Base-by-base conservation (phyloP, 1,140 invertebrate genomes). In the Hirudo medicinalis region DNA sequence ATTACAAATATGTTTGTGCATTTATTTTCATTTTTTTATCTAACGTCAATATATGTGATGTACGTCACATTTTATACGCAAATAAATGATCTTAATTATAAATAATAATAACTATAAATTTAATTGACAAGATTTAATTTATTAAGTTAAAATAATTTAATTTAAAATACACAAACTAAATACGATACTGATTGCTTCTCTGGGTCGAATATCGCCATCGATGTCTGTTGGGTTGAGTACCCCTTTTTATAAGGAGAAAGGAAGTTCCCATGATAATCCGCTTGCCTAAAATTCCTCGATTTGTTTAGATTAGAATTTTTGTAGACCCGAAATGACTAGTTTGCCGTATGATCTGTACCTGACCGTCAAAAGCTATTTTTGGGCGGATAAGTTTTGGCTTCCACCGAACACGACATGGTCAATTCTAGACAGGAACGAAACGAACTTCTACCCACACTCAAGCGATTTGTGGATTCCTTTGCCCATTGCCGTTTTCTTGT, bases 341-440 rank as follows among this genome's bases (percentile, higher is more conserved):
- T 22, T 22, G 22, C 22, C 29, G 11, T 63, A 63, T 32, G 29
- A 32, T 32, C 32, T 69, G 40, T 69, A 49, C 32, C 22, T 53
- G 27, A 67, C 40, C 25, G 69, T 73, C 25, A 29, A 71, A 70
- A 73, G 54, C 32, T 67, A 22, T 27, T 72, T 74, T 71, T 74
- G 73, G 73, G 22, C 25, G 32, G 73, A 74, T 36, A 36, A 29
- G 25, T 74, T 74, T 55, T 74, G 73, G 73, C 66, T 74, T 49
- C 73, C 73, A 22, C 63, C 57, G n/a, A 72, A 72, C 63, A 43
- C 70, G 29, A 67, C 70, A 17, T 74, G 73, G 73, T 19, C 43
- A n/a, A 57, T 57, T 67, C 68, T 72, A 19, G 67, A 67, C 13
- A 57, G 73, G n/a, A 55, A 67, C 20, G 73, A 72, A 74, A 69